Conservation (phyloP, 2,888 invertebrate species). For the Drosophila merina region DNA sequence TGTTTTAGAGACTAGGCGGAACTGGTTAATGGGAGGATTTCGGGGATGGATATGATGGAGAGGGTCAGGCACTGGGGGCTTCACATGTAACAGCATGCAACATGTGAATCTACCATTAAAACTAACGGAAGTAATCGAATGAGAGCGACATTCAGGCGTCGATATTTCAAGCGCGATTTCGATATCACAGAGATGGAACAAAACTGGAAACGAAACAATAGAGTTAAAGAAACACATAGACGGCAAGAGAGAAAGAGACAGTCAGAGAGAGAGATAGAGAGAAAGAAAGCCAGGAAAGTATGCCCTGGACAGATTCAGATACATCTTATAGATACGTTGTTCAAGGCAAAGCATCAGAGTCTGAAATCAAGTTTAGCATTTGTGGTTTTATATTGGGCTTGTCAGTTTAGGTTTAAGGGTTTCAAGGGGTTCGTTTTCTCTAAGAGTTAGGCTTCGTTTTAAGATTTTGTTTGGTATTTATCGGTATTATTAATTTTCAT, state of each 20-base stretch:
- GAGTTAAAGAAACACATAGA: constrained; percentile 15
- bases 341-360: constrained; percentile 11
- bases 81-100: constrained; percentile 42
- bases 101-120: constrained; percentile 28
- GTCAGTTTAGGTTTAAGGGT: constrained; percentile 7
- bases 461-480: constrained; percentile 31
- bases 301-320: constrained; percentile 15
- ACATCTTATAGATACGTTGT: constrained; percentile 28
- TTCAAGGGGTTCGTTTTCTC: constrained; percentile 20
- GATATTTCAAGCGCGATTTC: constrained; percentile 2
- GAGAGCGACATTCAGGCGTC: background rate
- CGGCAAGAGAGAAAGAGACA: constrained; percentile 18
- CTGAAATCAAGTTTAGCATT: constrained; percentile 10
- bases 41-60: background rate
- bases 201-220: constrained; percentile 20
- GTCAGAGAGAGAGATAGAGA: constrained; percentile 11
- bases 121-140: constrained; percentile 7
- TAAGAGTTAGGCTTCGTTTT: constrained; percentile 11
- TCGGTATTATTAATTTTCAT: constrained; percentile 1
- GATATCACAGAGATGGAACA: constrained; percentile 6
- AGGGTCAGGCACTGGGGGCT: constrained; percentile 4
- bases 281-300: constrained; percentile 7
- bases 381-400: constrained; percentile 1
- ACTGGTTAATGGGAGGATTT: background rate
- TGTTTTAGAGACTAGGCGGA: background rate